Conservation (phyloP, 1,140 invertebrate genomes). For the Neoseiulus cucumeris region DNA sequence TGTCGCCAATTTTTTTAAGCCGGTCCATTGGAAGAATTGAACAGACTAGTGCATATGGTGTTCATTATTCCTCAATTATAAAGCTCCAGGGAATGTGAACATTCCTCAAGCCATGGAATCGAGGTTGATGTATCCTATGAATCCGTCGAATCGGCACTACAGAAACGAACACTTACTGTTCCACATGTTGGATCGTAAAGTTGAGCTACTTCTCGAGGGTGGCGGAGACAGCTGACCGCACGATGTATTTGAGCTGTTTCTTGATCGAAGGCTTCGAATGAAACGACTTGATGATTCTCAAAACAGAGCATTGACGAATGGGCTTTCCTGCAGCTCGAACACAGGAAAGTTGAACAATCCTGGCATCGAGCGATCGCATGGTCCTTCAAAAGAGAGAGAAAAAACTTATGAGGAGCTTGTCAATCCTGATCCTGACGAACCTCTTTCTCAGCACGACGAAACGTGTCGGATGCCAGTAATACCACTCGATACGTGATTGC, state of each 20-base stretch:
- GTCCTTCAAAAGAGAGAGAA: slow-evolving; percentile 36
- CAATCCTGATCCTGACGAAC: not conserved
- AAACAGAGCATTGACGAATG: slow-evolving; percentile 82
- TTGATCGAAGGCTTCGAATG: slow-evolving; percentile 43
- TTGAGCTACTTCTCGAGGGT: slow-evolving; percentile 41
- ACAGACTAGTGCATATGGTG: slow-evolving; percentile 4
- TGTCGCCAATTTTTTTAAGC: no score
- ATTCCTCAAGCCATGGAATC: slow-evolving; percentile 13
- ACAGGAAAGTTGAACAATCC: slow-evolving; percentile 79
- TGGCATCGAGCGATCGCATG: slow-evolving; percentile 71
- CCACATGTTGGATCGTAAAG: not conserved
- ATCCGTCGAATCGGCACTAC: no score
- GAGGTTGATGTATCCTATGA: not conserved
- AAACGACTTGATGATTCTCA: slow-evolving; percentile 56
- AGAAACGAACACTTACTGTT: not conserved
- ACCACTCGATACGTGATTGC: not conserved
- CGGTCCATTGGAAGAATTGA: no score
- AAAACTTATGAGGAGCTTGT: no score
- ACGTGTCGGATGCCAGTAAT: slow-evolving; percentile 9
- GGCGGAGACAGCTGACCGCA: slow-evolving; percentile 52
- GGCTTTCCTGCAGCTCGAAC: slow-evolving; percentile 74
- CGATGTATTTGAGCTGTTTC: slow-evolving; percentile 52
- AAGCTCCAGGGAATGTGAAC: not conserved
- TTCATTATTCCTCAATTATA: slow-evolving; percentile 2
- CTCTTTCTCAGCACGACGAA: not conserved